Base-by-base conservation (phyloP, 1,140 invertebrate genomes). In the Papilio dardanus region DNA sequence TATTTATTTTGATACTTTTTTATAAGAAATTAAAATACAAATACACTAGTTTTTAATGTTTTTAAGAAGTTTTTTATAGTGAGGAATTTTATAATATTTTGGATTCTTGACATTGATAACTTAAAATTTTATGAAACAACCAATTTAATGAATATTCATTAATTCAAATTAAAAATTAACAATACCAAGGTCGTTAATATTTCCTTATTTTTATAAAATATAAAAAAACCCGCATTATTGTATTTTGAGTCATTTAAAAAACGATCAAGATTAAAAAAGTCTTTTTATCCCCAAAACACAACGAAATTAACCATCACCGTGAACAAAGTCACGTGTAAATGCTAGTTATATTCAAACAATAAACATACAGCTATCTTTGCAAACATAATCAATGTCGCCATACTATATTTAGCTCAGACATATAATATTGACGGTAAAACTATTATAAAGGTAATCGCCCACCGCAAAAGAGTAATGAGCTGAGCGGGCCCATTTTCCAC, bases 121-220 rank as follows among this genome's bases (percentile, higher is more conserved):
- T 21, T 50, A 12, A 42, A 46, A 50, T 50, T 50, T 50, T 50
- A 50, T n/a, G n/a, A n/a, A n/a, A n/a, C n/a, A n/a, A n/a, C n/a
- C n/a, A n/a, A n/a, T n/a, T n/a, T n/a, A n/a, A n/a, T 28, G 10
- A 58, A 58, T 58, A 58, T 58, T 58, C 14, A 58, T 58, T 28
- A 58, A 58, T 58, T 58, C 54, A 58, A 58, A 54, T 24, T 54
- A 1, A 10, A 54, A 54, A 54, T 54, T 24, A 54, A 54, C 21
- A 58, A 28, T 58, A 14, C 54, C 54, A 58, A 28, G 54, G 54
- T 28, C 54, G 1, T 58, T 28, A 12, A 58, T 12, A 2, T 58
- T 58, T 58, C 54, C 54, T 21, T 58, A 14, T 58, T 54, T 3
- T 24, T 7, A 54, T 54, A 10, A 8, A 54, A 54, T 8, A 54